These are phyloP conservation scores for Lipophrys pholis DNA, from an alignment of 2,113 vertebrate genomes.

Conservation along the genomic window DNA sequence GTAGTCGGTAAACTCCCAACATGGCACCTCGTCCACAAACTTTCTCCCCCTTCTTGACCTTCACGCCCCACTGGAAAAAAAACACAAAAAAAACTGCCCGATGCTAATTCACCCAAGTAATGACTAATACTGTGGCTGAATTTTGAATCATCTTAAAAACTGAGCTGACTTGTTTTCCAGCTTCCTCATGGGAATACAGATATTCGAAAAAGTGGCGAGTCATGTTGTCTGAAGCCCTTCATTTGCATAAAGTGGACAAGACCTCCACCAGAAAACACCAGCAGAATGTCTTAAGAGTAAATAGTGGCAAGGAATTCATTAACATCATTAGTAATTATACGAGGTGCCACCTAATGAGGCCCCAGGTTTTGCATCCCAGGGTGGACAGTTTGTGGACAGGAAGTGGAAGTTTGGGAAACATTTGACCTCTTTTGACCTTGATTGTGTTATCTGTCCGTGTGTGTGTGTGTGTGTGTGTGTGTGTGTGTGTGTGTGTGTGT, in stretches of 20 bases:
- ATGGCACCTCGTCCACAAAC: constrained; percentile 1
- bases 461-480: constrained; percentile 39
- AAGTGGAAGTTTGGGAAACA: constrained; percentile 36
- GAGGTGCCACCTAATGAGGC: constrained; percentile 49
- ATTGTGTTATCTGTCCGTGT: background rate
- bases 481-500: constrained; percentile 38
- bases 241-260: constrained; percentile 68
- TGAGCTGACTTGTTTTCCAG: constrained; percentile 2
- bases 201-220: constrained; percentile 39
- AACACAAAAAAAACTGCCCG: background rate
- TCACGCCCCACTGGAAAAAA: constrained; percentile 11
- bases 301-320: constrained; percentile 57
- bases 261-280: constrained; percentile 33
- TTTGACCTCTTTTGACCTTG: constrained; percentile 33
- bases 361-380: constrained; percentile 10
- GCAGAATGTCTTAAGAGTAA: constrained; percentile 61
- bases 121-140: background rate
- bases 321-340: constrained; percentile 55
- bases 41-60: constrained; percentile 23
- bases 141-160: constrained; percentile 9
- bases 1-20: constrained; percentile 43
- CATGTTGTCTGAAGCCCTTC: background rate
- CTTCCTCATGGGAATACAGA: constrained; percentile 20
- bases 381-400: constrained; percentile 40
- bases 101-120: constrained; percentile 16